These are phyloP conservation scores for Cotesia vestalis DNA, from an alignment of 1,140 invertebrate species.

Conservation along the genomic window DNA sequence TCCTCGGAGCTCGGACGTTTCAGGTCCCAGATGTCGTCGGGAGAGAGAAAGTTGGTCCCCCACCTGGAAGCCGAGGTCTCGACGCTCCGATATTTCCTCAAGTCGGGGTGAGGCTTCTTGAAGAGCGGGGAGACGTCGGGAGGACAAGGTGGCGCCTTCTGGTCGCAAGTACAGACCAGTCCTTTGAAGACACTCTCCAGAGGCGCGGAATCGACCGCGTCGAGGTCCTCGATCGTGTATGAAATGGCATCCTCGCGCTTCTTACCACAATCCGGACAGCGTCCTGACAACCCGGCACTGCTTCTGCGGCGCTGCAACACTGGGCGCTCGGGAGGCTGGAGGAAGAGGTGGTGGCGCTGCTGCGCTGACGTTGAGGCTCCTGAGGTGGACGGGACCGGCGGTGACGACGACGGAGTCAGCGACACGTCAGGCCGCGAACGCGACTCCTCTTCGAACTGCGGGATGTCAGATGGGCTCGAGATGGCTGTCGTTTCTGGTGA, in stretches of 20 bases:
- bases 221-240: conserved; percentile 62
- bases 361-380: conserved; percentile 19
- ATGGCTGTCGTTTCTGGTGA: conserved; percentile 62
- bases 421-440: conserved; percentile 61
- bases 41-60: conserved; percentile 55
- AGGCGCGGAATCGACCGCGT: conserved; percentile 54
- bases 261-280: conserved; percentile 54
- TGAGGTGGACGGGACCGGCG: conserved; percentile 50
- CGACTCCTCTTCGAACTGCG: conserved; percentile 48
- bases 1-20: conserved; percentile 49
- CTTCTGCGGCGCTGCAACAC: conserved; percentile 43
- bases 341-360: conserved; percentile 34
- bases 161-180: conserved; percentile 46
- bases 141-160: conserved; percentile 1
- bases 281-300: conserved; percentile 38
- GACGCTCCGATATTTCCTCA: conserved; percentile 51
- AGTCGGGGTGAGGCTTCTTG: conserved; percentile 39
- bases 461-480: conserved; percentile 64
- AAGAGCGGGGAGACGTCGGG: conserved; percentile 7
- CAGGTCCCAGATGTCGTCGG: conserved; percentile 59
- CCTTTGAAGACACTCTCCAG: conserved; percentile 46
- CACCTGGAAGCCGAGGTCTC: conserved; percentile 46
- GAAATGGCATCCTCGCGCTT: conserved; percentile 54
- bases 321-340: conserved; percentile 36
- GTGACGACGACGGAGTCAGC: conserved; percentile 43